Percentiles rank a stretch among this genome's conserved stretches.
Evolutionary conservation across 1,140 invertebrate species (phyloP).

Genomic region (Sitobion miscanthi): DNA sequence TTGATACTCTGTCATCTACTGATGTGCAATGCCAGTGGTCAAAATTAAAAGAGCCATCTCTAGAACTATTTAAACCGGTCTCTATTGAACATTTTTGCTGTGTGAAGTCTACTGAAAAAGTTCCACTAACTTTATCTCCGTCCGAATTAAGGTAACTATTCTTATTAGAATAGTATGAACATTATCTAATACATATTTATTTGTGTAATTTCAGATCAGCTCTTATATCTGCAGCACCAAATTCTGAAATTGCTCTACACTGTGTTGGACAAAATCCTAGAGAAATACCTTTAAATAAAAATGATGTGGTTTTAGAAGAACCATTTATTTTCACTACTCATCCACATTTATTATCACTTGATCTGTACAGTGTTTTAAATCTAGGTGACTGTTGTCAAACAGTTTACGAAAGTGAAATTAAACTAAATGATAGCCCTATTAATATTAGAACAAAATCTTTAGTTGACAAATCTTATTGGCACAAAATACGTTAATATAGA

Average conservation of each 20-base stretch:
- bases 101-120: neutral
- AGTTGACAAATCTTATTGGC: no score
- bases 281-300: neutral
- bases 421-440: neutral
- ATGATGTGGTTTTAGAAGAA: neutral
- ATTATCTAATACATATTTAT: no score
- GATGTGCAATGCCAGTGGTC: no score
- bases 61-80: no score
- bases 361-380: neutral
- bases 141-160: neutral
- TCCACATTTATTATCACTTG: no score
- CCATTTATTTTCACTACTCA: no score
- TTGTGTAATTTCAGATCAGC: neutral
- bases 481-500: no score
- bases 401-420: neutral
- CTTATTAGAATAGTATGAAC: no score
- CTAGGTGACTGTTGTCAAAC: neutral
- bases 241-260: neutral
- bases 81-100: neutral
- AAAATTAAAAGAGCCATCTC: no score
- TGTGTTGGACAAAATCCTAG: neutral
- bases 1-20: no score
- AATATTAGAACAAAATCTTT: neutral
- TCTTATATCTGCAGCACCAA: neutral
- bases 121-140: neutral